Evolutionary conservation across 2,888 invertebrate genomes (phyloP).

Genomic region (Sphaerophoria rueppellii): DNA sequence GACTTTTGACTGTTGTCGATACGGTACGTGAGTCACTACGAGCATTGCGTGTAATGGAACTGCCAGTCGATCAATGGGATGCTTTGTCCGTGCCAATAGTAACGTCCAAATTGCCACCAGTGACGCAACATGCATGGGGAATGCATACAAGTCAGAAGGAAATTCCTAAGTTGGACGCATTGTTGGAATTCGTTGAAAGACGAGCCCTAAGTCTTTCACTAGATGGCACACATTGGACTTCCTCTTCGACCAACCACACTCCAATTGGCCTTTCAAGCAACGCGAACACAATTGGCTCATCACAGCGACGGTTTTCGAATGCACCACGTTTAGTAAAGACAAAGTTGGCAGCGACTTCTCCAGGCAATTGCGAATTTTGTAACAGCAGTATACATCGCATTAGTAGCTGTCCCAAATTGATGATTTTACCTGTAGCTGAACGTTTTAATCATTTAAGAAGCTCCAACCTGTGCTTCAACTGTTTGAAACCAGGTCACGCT

Average conservation of each 20-base stretch:
- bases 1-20: constrained; percentile 41
- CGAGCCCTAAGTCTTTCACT: constrained; percentile 27
- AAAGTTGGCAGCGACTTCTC: constrained; percentile 32
- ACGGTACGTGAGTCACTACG: constrained; percentile 49
- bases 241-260: constrained; percentile 17
- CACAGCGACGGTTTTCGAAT: no score
- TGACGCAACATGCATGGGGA: constrained; percentile 33
- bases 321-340: constrained; percentile 21
- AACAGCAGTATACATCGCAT: constrained; percentile 29
- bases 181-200: constrained; percentile 37
- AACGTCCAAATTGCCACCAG: constrained; percentile 27
- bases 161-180: constrained; percentile 27
- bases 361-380: constrained; percentile 29
- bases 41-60: constrained; percentile 51
- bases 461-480: constrained; percentile 45
- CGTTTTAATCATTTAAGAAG: constrained; percentile 15
- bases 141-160: constrained; percentile 39
- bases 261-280: no score
- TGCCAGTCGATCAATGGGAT: constrained; percentile 56
- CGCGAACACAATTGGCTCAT: background rate
- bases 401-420: constrained; percentile 26
- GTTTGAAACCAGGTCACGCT: constrained; percentile 40
- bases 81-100: constrained; percentile 48
- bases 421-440: constrained; percentile 32
- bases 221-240: no score